phyloP scores from a whole-genome alignment of 2,113 vertebrate species.

The Bufo gargarizans region DNA sequence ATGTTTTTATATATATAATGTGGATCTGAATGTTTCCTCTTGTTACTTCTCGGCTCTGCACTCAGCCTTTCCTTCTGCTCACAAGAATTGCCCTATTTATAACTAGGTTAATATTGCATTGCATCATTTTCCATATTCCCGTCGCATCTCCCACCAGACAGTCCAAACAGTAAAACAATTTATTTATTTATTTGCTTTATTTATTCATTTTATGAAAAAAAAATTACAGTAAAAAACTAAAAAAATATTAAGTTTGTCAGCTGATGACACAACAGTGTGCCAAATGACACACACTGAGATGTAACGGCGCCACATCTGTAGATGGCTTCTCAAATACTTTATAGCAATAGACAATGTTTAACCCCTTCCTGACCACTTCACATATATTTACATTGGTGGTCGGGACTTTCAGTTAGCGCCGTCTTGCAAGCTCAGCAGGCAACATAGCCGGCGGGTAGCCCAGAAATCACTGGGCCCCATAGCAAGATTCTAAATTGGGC shows the following conservation, averaged over 20 bases:
- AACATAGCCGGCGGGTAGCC: too few species aligned
- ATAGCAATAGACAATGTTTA: too few species aligned
- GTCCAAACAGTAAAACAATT: background rate
- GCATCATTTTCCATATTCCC: background rate
- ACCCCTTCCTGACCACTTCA: too few species aligned
- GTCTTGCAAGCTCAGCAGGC: too few species aligned
- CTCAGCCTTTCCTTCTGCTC: background rate
- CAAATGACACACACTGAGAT: background rate
- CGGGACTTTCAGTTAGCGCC: too few species aligned
- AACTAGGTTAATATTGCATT: slow-evolving; percentile 2
- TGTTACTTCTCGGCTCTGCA: background rate
- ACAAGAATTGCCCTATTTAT: background rate
- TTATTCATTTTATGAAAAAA: background rate
- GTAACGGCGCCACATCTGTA: too few species aligned
- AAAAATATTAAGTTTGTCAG: background rate
- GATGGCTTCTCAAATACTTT: too few species aligned
- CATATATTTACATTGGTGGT: too few species aligned
- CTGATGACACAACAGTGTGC: background rate
- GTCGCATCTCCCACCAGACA: background rate
- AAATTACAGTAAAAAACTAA: background rate
- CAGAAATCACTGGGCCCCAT: too few species aligned
- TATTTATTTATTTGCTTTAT: background rate
- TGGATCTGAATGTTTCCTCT: background rate
- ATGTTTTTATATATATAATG: too few species aligned
- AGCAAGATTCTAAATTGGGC: too few species aligned